A percentile compares a stretch with the other conserved stretches of the same genome.
Conservation (phyloP, 2,888 invertebrate species). For the Drosophila kanekoi region DNA sequence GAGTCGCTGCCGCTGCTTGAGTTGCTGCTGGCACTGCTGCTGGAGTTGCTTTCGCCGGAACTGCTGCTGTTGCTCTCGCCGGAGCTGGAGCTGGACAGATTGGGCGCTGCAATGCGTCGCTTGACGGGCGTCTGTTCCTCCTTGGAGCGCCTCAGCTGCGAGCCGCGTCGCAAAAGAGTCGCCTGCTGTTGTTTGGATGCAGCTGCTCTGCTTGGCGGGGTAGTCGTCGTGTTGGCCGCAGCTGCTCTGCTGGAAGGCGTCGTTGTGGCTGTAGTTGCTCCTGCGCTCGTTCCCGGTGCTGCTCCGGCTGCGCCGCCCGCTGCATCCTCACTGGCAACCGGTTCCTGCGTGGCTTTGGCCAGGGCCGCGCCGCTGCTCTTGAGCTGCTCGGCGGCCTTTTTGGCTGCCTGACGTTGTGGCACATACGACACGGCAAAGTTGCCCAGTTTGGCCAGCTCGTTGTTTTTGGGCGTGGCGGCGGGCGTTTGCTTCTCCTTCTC, state of each 20-base stretch:
- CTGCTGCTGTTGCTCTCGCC: slow-evolving; percentile 74
- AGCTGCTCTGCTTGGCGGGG: slow-evolving; percentile 34
- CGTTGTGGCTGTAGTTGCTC: slow-evolving; percentile 31
- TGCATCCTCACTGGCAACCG: slow-evolving; percentile 28
- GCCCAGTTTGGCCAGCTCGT: slow-evolving; percentile 76
- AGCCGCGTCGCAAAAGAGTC: slow-evolving; percentile 68
- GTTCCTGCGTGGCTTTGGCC: slow-evolving; percentile 84
- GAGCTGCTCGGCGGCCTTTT: slow-evolving; percentile 95
- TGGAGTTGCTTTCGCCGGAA: slow-evolving; percentile 58
- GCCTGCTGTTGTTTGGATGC: slow-evolving; percentile 28
- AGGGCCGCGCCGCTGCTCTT: slow-evolving; percentile 90
- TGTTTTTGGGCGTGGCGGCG: slow-evolving; percentile 76
- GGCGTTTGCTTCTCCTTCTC: not conserved
- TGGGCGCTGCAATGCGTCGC: slow-evolving; percentile 69
- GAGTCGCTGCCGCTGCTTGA: slow-evolving; percentile 74
- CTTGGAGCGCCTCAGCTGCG: slow-evolving; percentile 70
- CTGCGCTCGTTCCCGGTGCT: slow-evolving; percentile 15
- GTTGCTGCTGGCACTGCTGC: slow-evolving; percentile 69
- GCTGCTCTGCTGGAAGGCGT: slow-evolving; percentile 11
- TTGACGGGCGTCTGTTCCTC: slow-evolving; percentile 64
- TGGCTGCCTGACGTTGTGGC: slow-evolving; percentile 95
- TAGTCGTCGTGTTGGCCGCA: slow-evolving; percentile 32
- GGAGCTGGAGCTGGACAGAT: slow-evolving; percentile 79
- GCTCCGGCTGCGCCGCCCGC: slow-evolving; percentile 7
- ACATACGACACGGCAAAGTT: slow-evolving; percentile 91